Base-by-base conservation (phyloP, 2,888 invertebrate genomes). In the Diaphora mendica region DNA sequence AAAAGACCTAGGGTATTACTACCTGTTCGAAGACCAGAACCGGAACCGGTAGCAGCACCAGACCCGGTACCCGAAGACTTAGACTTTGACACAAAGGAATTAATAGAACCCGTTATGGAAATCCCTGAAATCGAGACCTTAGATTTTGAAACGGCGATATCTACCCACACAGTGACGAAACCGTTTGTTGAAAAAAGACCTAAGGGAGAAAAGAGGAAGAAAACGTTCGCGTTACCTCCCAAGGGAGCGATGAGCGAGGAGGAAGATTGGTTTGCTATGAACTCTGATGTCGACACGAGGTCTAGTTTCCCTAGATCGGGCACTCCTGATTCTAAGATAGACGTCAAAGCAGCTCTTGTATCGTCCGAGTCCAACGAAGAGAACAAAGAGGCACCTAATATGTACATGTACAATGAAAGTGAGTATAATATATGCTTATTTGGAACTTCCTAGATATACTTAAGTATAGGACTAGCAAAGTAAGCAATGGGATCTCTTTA, bases 251-350 rank as follows among this genome's bases (percentile, higher is more conserved):
- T 84, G 2, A 95, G 94, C 73, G 95, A 95, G 64, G 95, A 95
- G 4, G 95, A 95, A 7, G 95, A 95, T 9, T 93, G 91, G 92
- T 87, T 86, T 13, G 88, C 85, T 0, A 80, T 86, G 75, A 89
- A 90, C 73, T 95, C 95, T 7, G 95, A 95, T 72, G 76, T 93
- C 35, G 95, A 95, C 8, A 94, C 95, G 0, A 86, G 91, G 83
- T 95, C 94, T 3, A 95, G 94, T 81, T 94, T 90, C 84, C 94
- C 94, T 0, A 86, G 93, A 13, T 95, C 95, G 0, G 92, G 90
- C 0, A 92, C 93, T 0, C 95, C 95, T 0, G 95, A 95, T 67
- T 93, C 92, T 1, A 94, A 94, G 83, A 79, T 85, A 82, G 93
- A 94, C 17, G 77, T 72, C 42, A 91, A 89, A 79, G 55, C 80